phyloP scores from a whole-genome alignment of 2,113 vertebrate species.

The Prinia subflava region DNA sequence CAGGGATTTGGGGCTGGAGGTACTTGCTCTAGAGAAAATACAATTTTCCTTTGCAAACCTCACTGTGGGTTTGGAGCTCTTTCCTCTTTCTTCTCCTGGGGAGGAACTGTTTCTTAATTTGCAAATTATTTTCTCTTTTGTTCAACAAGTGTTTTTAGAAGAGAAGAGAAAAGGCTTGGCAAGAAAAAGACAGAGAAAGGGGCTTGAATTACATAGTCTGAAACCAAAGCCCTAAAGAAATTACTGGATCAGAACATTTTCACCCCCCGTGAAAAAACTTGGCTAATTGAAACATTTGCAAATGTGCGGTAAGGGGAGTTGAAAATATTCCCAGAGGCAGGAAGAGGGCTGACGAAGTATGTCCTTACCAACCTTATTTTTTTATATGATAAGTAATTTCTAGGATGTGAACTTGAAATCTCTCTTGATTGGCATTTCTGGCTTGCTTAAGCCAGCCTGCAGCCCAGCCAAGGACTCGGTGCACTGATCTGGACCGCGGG shows the following conservation, averaged over 20 bases:
- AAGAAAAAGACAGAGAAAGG: not conserved
- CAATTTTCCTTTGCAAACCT: not conserved
- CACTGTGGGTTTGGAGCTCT: not conserved
- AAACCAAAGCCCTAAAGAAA: not conserved
- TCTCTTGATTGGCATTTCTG: not conserved
- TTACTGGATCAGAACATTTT: not conserved
- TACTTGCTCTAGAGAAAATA: not conserved
- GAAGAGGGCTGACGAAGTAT: not conserved
- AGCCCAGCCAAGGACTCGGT: not conserved
- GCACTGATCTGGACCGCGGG: not conserved
- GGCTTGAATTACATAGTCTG: not conserved
- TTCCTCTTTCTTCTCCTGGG: not conserved
- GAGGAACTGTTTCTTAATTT: not conserved
- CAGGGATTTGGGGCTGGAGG: not conserved
- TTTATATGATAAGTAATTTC: not conserved
- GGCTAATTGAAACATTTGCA: not conserved
- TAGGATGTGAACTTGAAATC: not conserved
- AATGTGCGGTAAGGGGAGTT: rapidly evolving
- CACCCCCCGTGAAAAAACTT: not conserved
- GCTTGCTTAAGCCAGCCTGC: not conserved
- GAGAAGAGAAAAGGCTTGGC: not conserved
- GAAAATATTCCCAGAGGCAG: not conserved
- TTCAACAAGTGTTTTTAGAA: not conserved
- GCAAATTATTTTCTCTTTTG: not conserved
- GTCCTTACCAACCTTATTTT: not conserved